A percentile compares a stretch with the other conserved stretches of the same genome.
Conservation (phyloP, 1,140 invertebrate species). For the Agrilus planipennis region DNA sequence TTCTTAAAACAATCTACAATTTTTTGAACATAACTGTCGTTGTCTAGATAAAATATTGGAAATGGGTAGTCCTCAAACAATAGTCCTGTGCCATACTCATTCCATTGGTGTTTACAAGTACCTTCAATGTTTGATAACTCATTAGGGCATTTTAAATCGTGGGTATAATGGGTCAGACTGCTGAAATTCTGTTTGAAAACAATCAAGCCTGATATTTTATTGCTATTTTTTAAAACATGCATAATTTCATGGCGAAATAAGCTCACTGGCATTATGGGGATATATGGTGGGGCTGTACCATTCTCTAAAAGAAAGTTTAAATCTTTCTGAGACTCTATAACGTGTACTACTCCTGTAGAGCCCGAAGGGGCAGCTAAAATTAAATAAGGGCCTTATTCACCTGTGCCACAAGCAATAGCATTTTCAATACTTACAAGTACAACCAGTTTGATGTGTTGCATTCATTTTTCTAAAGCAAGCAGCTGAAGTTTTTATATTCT, state of each 20-base stretch:
- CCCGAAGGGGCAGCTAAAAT: constrained; percentile 51
- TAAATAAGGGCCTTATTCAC: constrained; percentile 4
- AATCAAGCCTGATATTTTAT: constrained; percentile 43
- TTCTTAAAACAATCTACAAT: constrained; percentile 46
- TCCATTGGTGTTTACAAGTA: constrained; percentile 55
- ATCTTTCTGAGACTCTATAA: constrained; percentile 47
- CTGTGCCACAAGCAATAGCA: constrained; percentile 3
- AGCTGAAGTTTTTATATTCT: constrained; percentile 52
- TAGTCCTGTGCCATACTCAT: constrained; percentile 59
- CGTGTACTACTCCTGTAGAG: constrained; percentile 74
- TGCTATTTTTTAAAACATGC: constrained; percentile 33
- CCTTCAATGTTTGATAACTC: constrained; percentile 45
- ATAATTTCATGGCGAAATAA: constrained; percentile 46
- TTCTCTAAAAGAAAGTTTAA: constrained; percentile 58
- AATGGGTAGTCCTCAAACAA: constrained; percentile 69
- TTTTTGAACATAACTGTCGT: constrained; percentile 42
- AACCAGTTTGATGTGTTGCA: constrained; percentile 86
- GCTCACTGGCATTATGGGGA: constrained; percentile 50
- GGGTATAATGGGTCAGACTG: constrained; percentile 40
- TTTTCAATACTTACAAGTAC: constrained; percentile 58
- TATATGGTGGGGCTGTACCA: constrained; percentile 57
- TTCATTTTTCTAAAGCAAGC: constrained; percentile 81
- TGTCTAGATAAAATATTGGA: constrained; percentile 67
- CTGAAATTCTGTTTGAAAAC: constrained; percentile 39
- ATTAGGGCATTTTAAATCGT: constrained; percentile 78